Conservation (phyloP, 2,888 invertebrate genomes). For the Athalia cordata region DNA sequence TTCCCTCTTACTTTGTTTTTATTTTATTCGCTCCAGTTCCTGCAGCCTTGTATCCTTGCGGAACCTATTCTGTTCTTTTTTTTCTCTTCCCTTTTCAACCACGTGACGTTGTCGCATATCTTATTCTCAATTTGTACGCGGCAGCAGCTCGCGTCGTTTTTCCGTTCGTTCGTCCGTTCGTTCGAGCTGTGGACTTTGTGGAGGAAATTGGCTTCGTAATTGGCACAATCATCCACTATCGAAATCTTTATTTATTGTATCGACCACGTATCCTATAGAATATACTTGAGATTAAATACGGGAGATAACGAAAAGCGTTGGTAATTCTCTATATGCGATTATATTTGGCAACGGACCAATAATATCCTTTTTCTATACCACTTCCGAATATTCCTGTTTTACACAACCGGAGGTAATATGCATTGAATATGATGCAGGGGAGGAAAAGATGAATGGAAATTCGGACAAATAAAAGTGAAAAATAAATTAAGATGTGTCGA, state of each 20-base stretch:
- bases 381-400: no score
- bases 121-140: conserved; percentile 43
- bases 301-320: neutral
- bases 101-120: conserved; percentile 34
- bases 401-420: no score
- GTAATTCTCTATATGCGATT: neutral
- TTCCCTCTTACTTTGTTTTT: neutral
- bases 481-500: no score
- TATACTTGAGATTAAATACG: conserved; percentile 3
- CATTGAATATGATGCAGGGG: no score
- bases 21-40: neutral
- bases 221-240: conserved; percentile 34
- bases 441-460: no score
- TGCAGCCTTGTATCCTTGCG: no score
- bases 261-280: neutral
- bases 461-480: no score
- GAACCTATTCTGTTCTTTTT: neutral
- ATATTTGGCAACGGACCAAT: neutral
- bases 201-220: conserved; percentile 39
- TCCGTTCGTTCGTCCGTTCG: neutral
- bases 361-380: no score
- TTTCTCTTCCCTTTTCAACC: neutral
- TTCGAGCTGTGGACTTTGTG: neutral
- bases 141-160: neutral
- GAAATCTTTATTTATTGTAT: conserved; percentile 33